Evolutionary conservation across 2,113 vertebrate species (phyloP), one percentile per base, ranked within the genome.

Genomic region (Cephalopholis sonnerati): DNA sequence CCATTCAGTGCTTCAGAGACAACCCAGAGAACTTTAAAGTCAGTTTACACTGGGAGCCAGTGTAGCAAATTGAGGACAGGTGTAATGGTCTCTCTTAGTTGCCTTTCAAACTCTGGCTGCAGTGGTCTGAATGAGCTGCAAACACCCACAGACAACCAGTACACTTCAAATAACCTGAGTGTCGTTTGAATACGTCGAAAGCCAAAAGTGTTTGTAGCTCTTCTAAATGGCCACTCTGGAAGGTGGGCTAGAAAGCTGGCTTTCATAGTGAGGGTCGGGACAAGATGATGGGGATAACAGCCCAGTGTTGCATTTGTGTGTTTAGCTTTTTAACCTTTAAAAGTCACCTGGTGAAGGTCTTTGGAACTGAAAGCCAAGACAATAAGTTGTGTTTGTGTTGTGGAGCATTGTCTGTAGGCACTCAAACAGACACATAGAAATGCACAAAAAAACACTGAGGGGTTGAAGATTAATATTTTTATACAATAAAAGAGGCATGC

Each of bases 31-130:
- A 54, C 9, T 17, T 18, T 25, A 54, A 69, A 44, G 8, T 57
- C 15, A 5, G 0, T 10, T 39, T 8, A 39, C n/a, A 70, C 8
- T 54, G 63, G n/a, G 46, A 18, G 41, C 10, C 2, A 25, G 58
- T 22, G 53, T 22, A 53, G 41, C 59, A 53, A 75, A 58, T 58
- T 70, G 39, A 46, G 46, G 70, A 79, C 59, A 65, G 32, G 41
- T 72, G 66, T n/a, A 69, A 22, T n/a, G 12, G 11, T 53, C 48
- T 53, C 66, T 53, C n/a, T 65, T 17, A 39, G 22, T 41, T 25
- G 25, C 61, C 7, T 22, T 63, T 63, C 3, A n/a, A 63, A 41
- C 32, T 41, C 61, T 59, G 16, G 16, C 25, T 58, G 27, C 27
- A 18, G 58, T 3, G 1, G 9, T 36, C 9, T 62, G 59, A 36